phyloP scores from a whole-genome alignment of 2,888 invertebrate species.

The Argyresthia goedartella region DNA sequence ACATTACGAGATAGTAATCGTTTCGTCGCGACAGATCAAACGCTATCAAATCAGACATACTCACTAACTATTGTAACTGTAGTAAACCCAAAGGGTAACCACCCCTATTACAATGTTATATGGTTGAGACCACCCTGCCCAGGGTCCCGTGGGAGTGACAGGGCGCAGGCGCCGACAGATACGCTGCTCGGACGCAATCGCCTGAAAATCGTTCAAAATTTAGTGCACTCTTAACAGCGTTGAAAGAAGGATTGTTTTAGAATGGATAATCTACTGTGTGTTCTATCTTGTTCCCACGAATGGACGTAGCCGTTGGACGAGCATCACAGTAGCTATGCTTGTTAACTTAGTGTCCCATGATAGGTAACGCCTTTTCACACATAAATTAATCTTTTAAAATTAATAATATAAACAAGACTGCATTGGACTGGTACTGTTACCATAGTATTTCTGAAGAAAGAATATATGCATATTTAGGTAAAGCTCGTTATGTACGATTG shows the following conservation, averaged over 20 bases:
- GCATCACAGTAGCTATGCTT: neutral
- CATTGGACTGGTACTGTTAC: too few species aligned
- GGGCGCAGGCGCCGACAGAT: conserved; percentile 11
- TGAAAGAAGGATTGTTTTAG: too few species aligned
- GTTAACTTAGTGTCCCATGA: neutral
- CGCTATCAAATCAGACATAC: conserved; percentile 18
- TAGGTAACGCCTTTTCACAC: neutral
- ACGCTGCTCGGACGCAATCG: conserved; percentile 39
- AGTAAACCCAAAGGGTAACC: too few species aligned
- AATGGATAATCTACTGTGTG: too few species aligned
- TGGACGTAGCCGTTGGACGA: conserved; percentile 9
- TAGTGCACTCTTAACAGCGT: too few species aligned
- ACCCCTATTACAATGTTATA: too few species aligned
- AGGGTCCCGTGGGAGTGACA: conserved; percentile 21
- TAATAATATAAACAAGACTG: neutral
- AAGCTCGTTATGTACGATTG: too few species aligned
- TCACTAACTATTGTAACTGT: conserved; percentile 21
- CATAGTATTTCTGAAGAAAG: too few species aligned
- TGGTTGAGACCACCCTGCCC: too few species aligned
- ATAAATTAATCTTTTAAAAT: neutral
- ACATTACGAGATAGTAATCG: conserved; percentile 27
- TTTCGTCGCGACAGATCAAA: conserved; percentile 25
- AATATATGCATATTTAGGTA: too few species aligned
- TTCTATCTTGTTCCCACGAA: conserved; percentile 28
- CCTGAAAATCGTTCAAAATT: too few species aligned